Evolutionary conservation across 2,797 vertebrate species (phyloP), one percentile per base, ranked within the genome.

Genomic region (Gymnoscopelus braueri): DNA sequence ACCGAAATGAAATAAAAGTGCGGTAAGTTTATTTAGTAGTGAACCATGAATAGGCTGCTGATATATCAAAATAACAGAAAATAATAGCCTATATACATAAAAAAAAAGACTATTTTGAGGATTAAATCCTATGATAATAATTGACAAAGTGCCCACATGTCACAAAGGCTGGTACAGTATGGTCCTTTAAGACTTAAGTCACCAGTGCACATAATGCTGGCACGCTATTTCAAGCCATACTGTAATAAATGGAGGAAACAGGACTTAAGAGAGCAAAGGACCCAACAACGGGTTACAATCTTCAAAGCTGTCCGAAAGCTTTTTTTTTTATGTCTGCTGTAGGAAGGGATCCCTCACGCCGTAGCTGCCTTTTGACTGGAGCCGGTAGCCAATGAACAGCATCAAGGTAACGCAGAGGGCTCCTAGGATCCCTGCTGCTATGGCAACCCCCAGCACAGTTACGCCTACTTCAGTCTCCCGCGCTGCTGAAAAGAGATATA

Each of bases 391-490:
- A 0, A 92, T 66, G 32, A 90, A 71, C 3, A 63, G 84, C 61
- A 87, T 50, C 64, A 89, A 58, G 39, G 54, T 23, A 1, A 92
- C 19, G 24, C 81, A 87, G 62, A 90, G 24, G 1, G 19, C 53
- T 3, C 84, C 89, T 0, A 88, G 6, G 4, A 89, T 47, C n/a
- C 77, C 89, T 0, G 86, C 87, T 10, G 81, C 63, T 0, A 92
- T 60, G 0, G 87, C 85, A 5, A 88, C 79, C 0, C 74, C 83
- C 60, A 88, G 24, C 65, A 87, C 15, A 0, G 79, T 69, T 0
- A 35, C 12, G 3, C 70, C 60, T 13, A 4, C 6, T 0, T 60
- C 2, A 15, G 7, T 5, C 47, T 70, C 3, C 9, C 68, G 13
- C 14, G 52, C 13, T 14, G 51, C 90, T 91, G 68, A 2, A 65